phyloP scores from a whole-genome alignment of 2,113 vertebrate genomes.

The Atrichornis clamosus region DNA sequence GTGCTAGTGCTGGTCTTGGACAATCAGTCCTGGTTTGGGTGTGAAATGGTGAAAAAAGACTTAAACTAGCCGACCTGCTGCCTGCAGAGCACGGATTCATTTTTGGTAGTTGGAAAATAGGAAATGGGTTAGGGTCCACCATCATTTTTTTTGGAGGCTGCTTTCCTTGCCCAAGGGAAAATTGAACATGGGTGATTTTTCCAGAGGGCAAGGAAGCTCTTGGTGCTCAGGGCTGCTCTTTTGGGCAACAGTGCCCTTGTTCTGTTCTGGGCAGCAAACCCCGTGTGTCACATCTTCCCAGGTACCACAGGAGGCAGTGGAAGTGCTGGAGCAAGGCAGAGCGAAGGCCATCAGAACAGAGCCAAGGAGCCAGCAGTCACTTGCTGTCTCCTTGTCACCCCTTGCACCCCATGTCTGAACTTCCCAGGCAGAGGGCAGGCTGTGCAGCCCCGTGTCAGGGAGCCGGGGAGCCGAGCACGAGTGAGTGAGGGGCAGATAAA shows the following conservation, averaged over 20 bases:
- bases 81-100: background rate
- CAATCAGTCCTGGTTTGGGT: background rate
- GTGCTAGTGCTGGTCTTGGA: background rate
- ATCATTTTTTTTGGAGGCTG: background rate
- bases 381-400: background rate
- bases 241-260: background rate
- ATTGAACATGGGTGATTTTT: background rate
- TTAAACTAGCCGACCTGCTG: conserved; percentile 7
- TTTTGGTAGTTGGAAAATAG: background rate
- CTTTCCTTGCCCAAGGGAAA: background rate
- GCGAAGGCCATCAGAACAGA: background rate
- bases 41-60: background rate
- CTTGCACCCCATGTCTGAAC: background rate
- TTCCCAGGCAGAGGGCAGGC: fast-evolving
- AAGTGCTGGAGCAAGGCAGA: background rate
- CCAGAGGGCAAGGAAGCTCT: background rate
- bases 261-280: background rate
- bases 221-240: background rate
- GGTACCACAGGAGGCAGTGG: fast-evolving
- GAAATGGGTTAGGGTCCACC: background rate
- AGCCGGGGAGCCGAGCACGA: background rate
- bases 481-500: background rate
- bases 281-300: background rate
- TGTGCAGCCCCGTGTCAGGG: background rate
- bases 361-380: background rate